Evolutionary conservation across 2,888 invertebrate genomes (phyloP), one percentile per base, ranked within the genome.

Genomic region (Lithodes maja): DNA sequence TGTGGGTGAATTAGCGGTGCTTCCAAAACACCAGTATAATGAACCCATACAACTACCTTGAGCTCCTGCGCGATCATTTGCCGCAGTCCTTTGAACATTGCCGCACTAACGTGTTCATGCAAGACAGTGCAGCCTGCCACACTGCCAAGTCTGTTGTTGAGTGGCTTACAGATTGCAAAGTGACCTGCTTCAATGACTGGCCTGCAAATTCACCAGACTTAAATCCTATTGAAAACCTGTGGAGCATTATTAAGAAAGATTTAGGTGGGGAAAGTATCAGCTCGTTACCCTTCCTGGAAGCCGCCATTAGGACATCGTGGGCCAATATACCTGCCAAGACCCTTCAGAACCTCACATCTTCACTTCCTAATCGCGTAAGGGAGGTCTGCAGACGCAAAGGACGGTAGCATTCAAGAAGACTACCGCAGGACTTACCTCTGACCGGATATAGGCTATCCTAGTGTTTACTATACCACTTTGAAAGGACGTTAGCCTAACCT

Each of bases 111-210:
- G 55, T 55, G 3, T 74, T 55, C 55, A 3, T 5, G 52, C 50
- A 50, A 52, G 78, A 78, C 52, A 52, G 15, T 78, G 78, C 78
- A 49, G 12, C 78, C 2, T 78, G 78, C 52, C 78, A 78, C 12
- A 78, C 78, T 78, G 78, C 52, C n/a, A 78, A 78, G 15, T 78
- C 52, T 52, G 78, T 78, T 50, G 52, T 52, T 5, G 52, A 78
- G 52, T 71, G 78, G 78, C 50, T 78, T 12, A 78, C 7, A 9
- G 50, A 78, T 52, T 78, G 50, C 52, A n/a, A 52, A 52, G 52
- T 17, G n/a, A 3, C 71, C 3, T 71, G 3, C n/a, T 9, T 17
- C 9, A 55, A 55, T 9, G 55, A 55, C 55, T 55, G 55, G 55
- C 55, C 55, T 5, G 55, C 3, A 55, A 55, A 55, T 3, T 55